Evolutionary conservation across 1,140 invertebrate genomes (phyloP).

Genomic region (Microplitis demolitor): DNA sequence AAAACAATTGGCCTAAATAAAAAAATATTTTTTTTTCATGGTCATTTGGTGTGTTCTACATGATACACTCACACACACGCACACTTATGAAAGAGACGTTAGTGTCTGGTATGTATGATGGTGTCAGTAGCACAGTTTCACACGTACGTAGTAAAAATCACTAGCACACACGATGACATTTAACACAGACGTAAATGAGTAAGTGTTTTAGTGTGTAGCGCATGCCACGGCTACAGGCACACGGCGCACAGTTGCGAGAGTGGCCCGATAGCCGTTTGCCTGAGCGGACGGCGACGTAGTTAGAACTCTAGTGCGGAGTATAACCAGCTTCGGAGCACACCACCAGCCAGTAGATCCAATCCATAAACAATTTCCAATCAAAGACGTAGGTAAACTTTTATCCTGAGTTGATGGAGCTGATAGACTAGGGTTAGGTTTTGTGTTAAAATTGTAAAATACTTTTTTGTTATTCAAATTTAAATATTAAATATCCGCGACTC

Average conservation of each 20-base stretch:
- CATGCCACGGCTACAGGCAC: slow-evolving; percentile 23
- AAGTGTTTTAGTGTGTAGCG: background rate
- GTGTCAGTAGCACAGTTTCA: background rate
- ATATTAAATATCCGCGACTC: background rate
- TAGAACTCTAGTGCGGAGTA: background rate
- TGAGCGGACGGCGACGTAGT: slow-evolving; percentile 48
- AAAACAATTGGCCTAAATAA: too few relatives aligned
- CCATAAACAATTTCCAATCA: too few relatives aligned
- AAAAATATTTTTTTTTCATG: too few relatives aligned
- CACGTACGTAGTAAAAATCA: background rate
- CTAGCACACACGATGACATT: background rate
- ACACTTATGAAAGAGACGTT: too few relatives aligned
- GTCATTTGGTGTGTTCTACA: too few relatives aligned
- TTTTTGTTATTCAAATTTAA: background rate
- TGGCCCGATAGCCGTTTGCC: slow-evolving; percentile 59
- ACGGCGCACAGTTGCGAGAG: slow-evolving; percentile 54
- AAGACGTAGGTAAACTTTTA: too few relatives aligned
- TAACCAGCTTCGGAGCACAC: background rate
- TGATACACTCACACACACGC: too few relatives aligned
- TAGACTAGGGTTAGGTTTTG: too few relatives aligned
- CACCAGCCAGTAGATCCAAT: too few relatives aligned
- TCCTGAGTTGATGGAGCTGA: too few relatives aligned
- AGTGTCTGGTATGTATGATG: too few relatives aligned
- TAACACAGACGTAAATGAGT: background rate
- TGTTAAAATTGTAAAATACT: too few relatives aligned